These are phyloP conservation scores for Dermochelys coriacea DNA, from an alignment of 2,797 vertebrate genomes.

Conservation along the genomic window DNA sequence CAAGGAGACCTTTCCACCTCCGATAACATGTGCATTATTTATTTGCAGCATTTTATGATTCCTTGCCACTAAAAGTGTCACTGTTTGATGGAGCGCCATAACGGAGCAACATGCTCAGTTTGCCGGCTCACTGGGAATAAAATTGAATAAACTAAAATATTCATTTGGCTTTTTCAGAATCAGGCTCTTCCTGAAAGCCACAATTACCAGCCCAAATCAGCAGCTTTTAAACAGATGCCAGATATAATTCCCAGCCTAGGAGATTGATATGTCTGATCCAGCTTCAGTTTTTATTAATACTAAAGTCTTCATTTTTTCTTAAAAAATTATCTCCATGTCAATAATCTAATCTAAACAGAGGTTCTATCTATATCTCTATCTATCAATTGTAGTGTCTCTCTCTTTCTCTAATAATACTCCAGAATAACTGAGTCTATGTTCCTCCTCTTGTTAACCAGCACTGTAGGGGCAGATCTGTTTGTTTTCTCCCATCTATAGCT, in stretches of 20 bases:
- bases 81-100: constrained; percentile 8
- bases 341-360: constrained; percentile 34
- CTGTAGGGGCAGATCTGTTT: neutral
- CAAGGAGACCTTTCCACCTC: neutral
- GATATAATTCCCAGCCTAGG: neutral
- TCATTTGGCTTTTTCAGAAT: constrained; percentile 55
- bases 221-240: neutral
- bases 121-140: constrained; percentile 43
- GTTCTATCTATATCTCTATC: neutral
- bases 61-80: neutral
- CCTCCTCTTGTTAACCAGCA: constrained; percentile 10
- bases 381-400: neutral
- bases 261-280: neutral
- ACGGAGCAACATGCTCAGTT: constrained; percentile 13
- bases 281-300: neutral
- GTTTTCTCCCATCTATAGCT: neutral
- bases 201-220: constrained; percentile 21
- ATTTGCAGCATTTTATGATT: constrained; percentile 9
- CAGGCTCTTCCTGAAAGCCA: constrained; percentile 47
- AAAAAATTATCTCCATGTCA: constrained; percentile 6
- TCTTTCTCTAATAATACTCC: neutral
- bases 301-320: constrained; percentile 42
- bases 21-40: neutral
- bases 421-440: neutral
- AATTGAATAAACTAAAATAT: constrained; percentile 46